phyloP scores from a whole-genome alignment of 1,140 invertebrate genomes.

The Spodoptera litura region DNA sequence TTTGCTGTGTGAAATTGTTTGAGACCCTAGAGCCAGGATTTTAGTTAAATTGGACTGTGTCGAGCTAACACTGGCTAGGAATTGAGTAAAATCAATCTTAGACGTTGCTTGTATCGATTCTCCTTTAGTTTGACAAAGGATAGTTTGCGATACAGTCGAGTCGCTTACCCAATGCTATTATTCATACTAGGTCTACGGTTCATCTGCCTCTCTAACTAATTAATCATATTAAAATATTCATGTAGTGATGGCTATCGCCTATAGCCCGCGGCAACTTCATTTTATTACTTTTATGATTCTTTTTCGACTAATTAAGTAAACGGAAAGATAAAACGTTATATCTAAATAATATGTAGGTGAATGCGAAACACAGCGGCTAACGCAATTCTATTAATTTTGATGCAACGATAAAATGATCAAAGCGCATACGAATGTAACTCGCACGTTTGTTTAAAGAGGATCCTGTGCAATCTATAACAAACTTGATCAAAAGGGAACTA shows the following conservation, averaged over 20 bases:
- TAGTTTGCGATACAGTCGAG: not conserved
- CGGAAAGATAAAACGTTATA: not conserved
- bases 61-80: conserved; percentile 4
- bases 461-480: conserved; percentile 16
- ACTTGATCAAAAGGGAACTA: conserved; percentile 27
- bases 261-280: no score
- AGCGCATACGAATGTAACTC: not conserved
- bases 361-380: not conserved
- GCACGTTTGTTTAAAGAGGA: not conserved
- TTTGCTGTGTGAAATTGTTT: not conserved
- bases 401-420: conserved; percentile 17
- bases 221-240: no score
- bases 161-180: no score
- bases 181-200: no score
- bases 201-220: no score
- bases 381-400: conserved; percentile 13
- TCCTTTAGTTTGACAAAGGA: not conserved
- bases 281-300: not conserved
- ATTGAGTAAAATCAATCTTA: conserved; percentile 11
- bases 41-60: conserved; percentile 25
- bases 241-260: no score
- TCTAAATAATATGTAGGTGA: not conserved
- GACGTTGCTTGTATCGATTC: not conserved
- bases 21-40: not conserved
- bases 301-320: not conserved